These are phyloP conservation scores for Chelonia mydas DNA, from an alignment of 2,797 vertebrate genomes.

Conservation along the genomic window DNA sequence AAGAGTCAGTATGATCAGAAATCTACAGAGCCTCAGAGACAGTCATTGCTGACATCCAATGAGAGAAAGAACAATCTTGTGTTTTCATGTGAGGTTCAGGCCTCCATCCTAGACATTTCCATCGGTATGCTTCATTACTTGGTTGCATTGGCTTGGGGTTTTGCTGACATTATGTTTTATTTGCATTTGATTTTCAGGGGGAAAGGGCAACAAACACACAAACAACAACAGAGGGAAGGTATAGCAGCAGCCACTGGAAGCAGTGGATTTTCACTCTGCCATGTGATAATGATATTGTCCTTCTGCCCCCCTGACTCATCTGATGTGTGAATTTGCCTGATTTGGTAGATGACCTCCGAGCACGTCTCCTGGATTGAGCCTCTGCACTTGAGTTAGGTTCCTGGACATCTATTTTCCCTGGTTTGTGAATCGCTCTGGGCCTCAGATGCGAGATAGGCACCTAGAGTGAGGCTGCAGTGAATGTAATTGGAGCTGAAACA, in stretches of 20 bases:
- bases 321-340: neutral
- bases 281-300: neutral
- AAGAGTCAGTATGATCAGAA: neutral
- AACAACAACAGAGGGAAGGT: neutral
- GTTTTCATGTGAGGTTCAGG: neutral
- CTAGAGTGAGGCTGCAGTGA: neutral
- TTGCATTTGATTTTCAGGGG: neutral
- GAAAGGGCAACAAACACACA: neutral
- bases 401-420: neutral
- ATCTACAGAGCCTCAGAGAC: neutral
- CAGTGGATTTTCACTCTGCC: neutral
- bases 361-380: neutral
- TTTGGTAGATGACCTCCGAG: neutral
- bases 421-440: neutral
- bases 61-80: neutral
- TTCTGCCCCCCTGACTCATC: neutral
- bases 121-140: neutral
- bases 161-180: neutral
- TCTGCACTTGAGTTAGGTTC: neutral
- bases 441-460: neutral
- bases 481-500: neutral
- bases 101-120: neutral
- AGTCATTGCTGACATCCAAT: neutral
- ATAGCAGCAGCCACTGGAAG: neutral
- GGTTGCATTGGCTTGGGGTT: neutral